These are phyloP conservation scores for Misgurnus anguillicaudatus DNA, from an alignment of 2,113 vertebrate species.

Conservation along the genomic window DNA sequence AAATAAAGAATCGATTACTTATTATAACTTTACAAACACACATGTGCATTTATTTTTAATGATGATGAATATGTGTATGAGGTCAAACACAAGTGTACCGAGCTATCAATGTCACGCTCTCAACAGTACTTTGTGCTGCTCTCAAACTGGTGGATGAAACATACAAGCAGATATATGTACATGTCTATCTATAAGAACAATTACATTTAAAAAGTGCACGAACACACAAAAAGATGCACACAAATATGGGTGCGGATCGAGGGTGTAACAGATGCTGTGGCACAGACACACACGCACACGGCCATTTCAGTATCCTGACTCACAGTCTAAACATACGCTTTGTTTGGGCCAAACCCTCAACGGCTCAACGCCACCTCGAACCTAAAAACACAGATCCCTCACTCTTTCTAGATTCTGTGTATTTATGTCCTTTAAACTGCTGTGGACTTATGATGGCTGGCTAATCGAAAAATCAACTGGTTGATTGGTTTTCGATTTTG, in stretches of 20 bases:
- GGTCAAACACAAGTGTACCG: slow-evolving; percentile 97
- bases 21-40: slow-evolving; percentile 2
- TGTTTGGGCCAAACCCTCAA: slow-evolving; percentile 46
- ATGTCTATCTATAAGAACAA: neutral
- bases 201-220: neutral
- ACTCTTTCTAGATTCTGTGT: neutral
- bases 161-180: neutral
- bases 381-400: slow-evolving; percentile 40
- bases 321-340: slow-evolving; percentile 46
- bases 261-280: slow-evolving; percentile 45
- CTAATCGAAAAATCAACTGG: no score
- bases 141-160: slow-evolving; percentile 76
- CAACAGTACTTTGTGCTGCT: slow-evolving; percentile 91
- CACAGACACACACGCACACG: slow-evolving; percentile 31
- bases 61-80: slow-evolving; percentile 71
- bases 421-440: neutral
- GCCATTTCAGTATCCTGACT: slow-evolving; percentile 50
- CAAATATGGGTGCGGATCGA: slow-evolving; percentile 48
- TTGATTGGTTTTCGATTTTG: no score
- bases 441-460: no score
- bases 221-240: slow-evolving; percentile 15
- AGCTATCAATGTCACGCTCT: slow-evolving; percentile 89
- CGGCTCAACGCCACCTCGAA: slow-evolving; percentile 39
- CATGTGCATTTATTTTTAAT: slow-evolving; percentile 6
- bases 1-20: neutral